These are phyloP conservation scores for Aratinga solstitialis DNA, from an alignment of 2,797 vertebrate species.

Conservation along the genomic window DNA sequence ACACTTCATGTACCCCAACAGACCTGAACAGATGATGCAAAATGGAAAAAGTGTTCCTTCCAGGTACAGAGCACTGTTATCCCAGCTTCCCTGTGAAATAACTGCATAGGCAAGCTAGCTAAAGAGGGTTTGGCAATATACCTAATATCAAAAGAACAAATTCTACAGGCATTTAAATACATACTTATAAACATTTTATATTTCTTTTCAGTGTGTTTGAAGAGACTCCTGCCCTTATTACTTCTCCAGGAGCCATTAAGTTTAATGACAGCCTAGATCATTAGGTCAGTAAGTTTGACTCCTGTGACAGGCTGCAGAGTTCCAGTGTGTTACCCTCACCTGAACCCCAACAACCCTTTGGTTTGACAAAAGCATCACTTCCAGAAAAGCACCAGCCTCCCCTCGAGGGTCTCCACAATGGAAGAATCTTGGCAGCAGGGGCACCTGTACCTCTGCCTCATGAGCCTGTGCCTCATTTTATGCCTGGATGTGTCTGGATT, in stretches of 20 bases:
- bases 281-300: not conserved
- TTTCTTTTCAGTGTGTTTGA: not conserved
- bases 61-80: not conserved
- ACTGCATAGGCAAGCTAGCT: not conserved
- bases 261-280: accelerated
- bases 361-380: not conserved
- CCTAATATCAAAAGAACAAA: not conserved
- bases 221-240: not conserved
- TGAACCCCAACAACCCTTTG: not conserved
- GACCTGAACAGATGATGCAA: not conserved
- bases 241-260: slow-evolving; percentile 1
- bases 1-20: not conserved
- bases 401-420: not conserved
- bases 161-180: not conserved
- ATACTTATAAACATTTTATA: not conserved
- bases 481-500: not conserved
- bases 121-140: not conserved
- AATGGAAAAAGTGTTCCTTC: not conserved
- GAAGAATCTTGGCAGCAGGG: not conserved
- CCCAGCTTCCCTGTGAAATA: not conserved
- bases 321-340: not conserved
- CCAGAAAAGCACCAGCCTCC: not conserved
- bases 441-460: not conserved
- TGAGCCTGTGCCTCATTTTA: not conserved
- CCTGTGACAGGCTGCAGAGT: not conserved